These are phyloP conservation scores for Megathymus violae DNA, from an alignment of 1,140 invertebrate species.

Conservation along the genomic window DNA sequence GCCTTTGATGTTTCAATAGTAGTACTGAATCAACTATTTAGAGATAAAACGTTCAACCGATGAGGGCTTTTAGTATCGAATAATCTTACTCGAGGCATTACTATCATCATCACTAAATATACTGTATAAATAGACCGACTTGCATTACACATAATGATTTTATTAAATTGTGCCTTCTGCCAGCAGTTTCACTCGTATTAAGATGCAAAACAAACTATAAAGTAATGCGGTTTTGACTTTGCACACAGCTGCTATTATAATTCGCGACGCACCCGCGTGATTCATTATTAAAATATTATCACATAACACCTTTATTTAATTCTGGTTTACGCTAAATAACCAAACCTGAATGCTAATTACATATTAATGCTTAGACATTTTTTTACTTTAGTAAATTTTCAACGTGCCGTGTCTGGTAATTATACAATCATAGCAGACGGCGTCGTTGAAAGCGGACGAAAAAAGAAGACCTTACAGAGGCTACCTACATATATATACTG, in stretches of 20 bases:
- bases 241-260: no score
- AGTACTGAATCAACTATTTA: conserved; percentile 22
- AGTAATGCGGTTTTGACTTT: no score
- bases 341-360: no score
- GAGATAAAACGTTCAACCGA: conserved; percentile 11
- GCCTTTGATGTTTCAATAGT: conserved; percentile 26
- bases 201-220: no score
- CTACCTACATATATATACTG: conserved; percentile 53
- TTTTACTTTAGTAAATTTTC: no score
- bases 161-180: neutral
- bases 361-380: no score
- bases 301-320: no score
- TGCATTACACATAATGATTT: conserved; percentile 1
- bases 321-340: no score
- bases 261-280: neutral
- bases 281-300: no score
- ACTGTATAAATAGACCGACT: conserved; percentile 1
- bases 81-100: neutral
- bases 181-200: conserved; percentile 10
- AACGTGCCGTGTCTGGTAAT: no score
- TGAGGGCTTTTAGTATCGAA: conserved; percentile 24
- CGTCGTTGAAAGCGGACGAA: conserved; percentile 34
- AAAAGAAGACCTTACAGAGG: conserved; percentile 51
- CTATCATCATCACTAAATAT: conserved; percentile 10
- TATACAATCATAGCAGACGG: no score